Evolutionary conservation across 2,888 invertebrate species (phyloP).

Genomic region (Mystacides longicornis): DNA sequence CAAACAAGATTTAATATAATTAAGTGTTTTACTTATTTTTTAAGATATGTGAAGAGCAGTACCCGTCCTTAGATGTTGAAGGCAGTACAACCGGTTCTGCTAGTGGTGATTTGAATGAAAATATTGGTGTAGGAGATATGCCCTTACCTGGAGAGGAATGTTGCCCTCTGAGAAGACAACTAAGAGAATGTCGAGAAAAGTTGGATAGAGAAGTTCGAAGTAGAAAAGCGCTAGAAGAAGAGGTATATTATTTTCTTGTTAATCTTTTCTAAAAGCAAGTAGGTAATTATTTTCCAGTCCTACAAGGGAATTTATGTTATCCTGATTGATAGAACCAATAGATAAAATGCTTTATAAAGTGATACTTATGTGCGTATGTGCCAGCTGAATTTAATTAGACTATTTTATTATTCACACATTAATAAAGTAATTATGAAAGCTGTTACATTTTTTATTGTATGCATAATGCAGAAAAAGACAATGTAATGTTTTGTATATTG

Average conservation of each 20-base stretch:
- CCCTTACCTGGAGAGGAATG: constrained; percentile 17
- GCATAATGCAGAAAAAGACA: no score
- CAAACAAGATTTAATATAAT: neutral
- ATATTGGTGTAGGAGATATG: constrained; percentile 3
- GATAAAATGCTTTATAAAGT: no score
- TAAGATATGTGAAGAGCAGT: constrained; percentile 47
- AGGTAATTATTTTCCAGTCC: no score
- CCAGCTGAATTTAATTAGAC: no score
- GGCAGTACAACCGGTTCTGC: constrained; percentile 21
- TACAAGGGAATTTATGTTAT: no score
- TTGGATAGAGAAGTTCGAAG: constrained; percentile 54
- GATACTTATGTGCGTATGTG: neutral
- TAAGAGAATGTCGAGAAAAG: constrained; percentile 51
- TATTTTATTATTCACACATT: no score
- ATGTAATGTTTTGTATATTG: no score
- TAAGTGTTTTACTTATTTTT: no score
- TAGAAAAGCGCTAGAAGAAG: constrained; percentile 56
- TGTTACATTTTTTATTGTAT: no score
- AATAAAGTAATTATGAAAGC: no score
- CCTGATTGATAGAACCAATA: no score
- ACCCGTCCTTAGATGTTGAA: constrained; percentile 36
- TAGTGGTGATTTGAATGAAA: constrained; percentile 7
- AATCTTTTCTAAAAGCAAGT: neutral
- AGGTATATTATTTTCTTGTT: constrained; percentile 43
- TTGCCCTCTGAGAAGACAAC: constrained; percentile 45